Base-by-base conservation (phyloP, 2,113 vertebrate species). In the Pithys albifrons region DNA sequence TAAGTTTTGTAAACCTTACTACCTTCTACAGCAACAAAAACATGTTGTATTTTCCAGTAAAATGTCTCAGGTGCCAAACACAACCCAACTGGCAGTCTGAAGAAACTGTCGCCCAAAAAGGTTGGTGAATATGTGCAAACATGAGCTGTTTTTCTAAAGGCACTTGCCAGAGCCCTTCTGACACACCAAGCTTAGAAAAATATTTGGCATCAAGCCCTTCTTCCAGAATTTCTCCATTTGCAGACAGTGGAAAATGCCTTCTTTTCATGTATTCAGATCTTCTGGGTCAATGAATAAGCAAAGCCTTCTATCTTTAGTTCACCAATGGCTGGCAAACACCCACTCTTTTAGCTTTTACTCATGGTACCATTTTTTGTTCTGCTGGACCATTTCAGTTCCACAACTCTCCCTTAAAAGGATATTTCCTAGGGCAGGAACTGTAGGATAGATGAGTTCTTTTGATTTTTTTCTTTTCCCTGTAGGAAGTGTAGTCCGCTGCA, bases 171-270 rank as follows among this genome's bases (percentile, higher is more conserved):
- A 92, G 61, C 85, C 92, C 92, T 96, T 94, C 93, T 94, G 83
- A 97, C 88, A 96, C 95, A 96, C 74, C 76, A 96, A 94, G 88
- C 90, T 86, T 94, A 96, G 93, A 93, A 95, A 96, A 97, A 95
- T 95, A 96, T 92, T 95, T 96, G 96, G 92, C 93, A 64, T 91
- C 39, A 52, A 85, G 86, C 95, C 95, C 72, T 90, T 92, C 67
- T 80, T 88, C 69, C 92, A 96, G 90, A 96, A 74, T 94, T 92
- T 96, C 90, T 88, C 76, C 82, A 61, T 94, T 96, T 90, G 90
- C 74, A 96, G 93, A 80, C 88, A 83, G 92, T 92, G 85, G 82
- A 96, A 96, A 96, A 96, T 92, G 85, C 82, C 58, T 88, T 77
- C 90, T 86, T 97, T 94, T 93, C 83, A 80, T 71, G 67, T 92